These are phyloP conservation scores for Hetaerina americana DNA, from an alignment of 1,140 invertebrate species.

Conservation along the genomic window DNA sequence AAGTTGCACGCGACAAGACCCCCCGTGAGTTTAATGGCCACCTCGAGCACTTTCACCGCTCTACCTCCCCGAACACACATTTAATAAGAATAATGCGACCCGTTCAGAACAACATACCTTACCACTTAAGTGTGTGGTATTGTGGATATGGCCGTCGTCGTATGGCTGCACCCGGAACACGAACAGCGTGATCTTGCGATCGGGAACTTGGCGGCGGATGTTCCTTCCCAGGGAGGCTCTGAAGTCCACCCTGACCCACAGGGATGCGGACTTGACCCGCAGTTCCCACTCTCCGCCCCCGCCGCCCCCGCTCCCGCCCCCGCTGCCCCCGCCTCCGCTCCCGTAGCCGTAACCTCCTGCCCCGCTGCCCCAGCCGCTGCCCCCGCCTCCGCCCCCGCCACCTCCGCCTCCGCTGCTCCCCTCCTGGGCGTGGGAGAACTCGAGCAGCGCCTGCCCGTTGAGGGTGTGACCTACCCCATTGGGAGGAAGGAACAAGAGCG, in stretches of 20 bases:
- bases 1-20: too few relatives aligned
- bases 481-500: too few relatives aligned
- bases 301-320: constrained; percentile 28
- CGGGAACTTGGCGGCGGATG: constrained; percentile 14
- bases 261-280: constrained; percentile 53
- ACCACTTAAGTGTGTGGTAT: constrained; percentile 40
- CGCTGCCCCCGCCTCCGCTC: constrained; percentile 15
- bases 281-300: constrained; percentile 35
- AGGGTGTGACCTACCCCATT: constrained; percentile 58
- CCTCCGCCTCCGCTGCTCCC: constrained; percentile 32
- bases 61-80: not conserved
- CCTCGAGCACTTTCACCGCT: too few relatives aligned
- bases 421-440: constrained; percentile 57
- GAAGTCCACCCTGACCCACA: constrained; percentile 60
- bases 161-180: constrained; percentile 40
- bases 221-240: constrained; percentile 27
- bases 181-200: constrained; percentile 46
- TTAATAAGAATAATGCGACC: not conserved
- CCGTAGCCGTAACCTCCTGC: constrained; percentile 14
- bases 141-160: constrained; percentile 22
- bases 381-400: constrained; percentile 12
- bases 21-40: too few relatives aligned
- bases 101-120: constrained; percentile 31
- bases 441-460: constrained; percentile 69
- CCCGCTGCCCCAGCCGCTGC: constrained; percentile 24